These are phyloP conservation scores for Electrophaes corylata DNA, from an alignment of 2,888 invertebrate species.

Conservation along the genomic window DNA sequence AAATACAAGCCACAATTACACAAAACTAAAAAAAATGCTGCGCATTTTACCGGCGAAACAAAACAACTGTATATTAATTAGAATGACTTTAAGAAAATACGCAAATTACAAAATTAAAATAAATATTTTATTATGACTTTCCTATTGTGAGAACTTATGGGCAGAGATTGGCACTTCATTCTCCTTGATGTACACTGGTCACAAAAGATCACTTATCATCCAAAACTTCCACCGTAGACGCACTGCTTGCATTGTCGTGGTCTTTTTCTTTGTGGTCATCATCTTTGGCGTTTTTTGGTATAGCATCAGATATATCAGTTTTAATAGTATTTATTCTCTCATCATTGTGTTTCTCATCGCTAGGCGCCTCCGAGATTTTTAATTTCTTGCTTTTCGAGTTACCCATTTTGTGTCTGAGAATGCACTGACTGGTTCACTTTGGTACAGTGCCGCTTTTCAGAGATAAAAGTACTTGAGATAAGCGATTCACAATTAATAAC, in stretches of 20 bases:
- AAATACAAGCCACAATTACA: too few species aligned
- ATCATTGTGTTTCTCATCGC: constrained; percentile 48
- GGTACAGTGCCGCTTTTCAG: constrained; percentile 27
- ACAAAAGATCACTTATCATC: constrained; percentile 67
- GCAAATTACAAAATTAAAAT: constrained; percentile 3
- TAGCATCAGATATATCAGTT: constrained; percentile 57
- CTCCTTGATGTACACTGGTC: constrained; percentile 8
- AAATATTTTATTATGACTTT: constrained; percentile 3
- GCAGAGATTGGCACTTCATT: constrained; percentile 26
- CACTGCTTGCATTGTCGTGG: constrained; percentile 75
- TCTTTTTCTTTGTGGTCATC: constrained; percentile 58
- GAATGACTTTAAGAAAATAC: not conserved
- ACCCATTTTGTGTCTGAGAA: constrained; percentile 65
- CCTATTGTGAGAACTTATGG: constrained; percentile 5
- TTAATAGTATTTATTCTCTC: constrained; percentile 68
- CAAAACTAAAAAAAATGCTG: too few species aligned
- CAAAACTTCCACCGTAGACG: constrained; percentile 76
- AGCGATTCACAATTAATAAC: constrained; percentile 40
- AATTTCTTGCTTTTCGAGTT: constrained; percentile 76
- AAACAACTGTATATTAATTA: not conserved
- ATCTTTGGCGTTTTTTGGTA: constrained; percentile 33
- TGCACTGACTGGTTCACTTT: constrained; percentile 45
- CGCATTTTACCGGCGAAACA: too few species aligned
- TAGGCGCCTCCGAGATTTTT: constrained; percentile 64
- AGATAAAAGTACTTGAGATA: constrained; percentile 33